Evolutionary conservation across 2,888 invertebrate genomes (phyloP).

Genomic region (Agelastica alni): DNA sequence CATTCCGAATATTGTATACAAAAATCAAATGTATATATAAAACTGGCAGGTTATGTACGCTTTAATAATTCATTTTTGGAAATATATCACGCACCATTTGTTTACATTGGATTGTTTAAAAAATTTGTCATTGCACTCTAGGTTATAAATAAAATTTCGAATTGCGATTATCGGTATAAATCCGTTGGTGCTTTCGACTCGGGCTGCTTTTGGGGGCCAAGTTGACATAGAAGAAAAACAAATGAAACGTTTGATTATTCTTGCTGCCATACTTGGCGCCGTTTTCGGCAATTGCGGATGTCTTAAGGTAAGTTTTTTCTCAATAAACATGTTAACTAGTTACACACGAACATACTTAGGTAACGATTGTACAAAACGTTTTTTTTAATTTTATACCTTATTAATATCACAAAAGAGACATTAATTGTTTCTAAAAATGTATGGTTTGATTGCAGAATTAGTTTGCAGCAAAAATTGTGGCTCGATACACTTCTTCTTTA

Average conservation of each 20-base stretch:
- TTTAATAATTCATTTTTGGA: conserved; percentile 12
- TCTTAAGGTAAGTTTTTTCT: conserved; percentile 51
- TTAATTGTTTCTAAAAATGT: no score
- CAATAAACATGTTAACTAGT: no score
- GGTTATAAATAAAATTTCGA: conserved; percentile 27
- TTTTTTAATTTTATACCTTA: no score
- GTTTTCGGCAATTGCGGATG: conserved; percentile 51
- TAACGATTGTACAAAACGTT: no score
- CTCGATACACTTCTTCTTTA: no score
- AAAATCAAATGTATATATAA: background rate
- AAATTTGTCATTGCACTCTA: conserved; percentile 32
- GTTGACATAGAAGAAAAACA: conserved; percentile 13
- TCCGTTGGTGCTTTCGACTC: conserved; percentile 10
- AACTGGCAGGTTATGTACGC: background rate
- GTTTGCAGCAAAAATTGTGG: no score
- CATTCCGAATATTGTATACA: background rate
- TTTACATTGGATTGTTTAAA: conserved; percentile 26
- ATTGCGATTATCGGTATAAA: conserved; percentile 22
- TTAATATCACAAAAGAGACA: no score
- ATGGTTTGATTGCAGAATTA: no score
- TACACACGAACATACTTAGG: no score
- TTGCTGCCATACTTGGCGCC: conserved; percentile 30
- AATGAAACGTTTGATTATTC: conserved; percentile 31
- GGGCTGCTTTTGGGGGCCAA: conserved; percentile 18
- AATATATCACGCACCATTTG: conserved; percentile 28